Evolutionary conservation across 2,797 vertebrate species (phyloP).

Genomic region (Oreochromis mossambicus): DNA sequence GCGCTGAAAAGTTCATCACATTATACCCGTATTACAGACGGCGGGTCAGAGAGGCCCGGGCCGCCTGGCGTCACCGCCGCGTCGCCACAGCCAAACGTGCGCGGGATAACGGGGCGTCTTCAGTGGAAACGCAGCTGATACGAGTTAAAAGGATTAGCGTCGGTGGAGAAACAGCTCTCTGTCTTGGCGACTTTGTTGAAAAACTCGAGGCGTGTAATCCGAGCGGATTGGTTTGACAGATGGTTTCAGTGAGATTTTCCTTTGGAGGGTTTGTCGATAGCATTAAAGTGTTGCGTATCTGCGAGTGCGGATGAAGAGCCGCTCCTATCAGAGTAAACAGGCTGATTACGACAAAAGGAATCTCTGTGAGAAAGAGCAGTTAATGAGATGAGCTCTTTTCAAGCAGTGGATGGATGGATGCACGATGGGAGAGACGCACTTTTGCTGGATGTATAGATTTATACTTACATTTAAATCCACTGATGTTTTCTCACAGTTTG

Average conservation of each 20-base stretch:
- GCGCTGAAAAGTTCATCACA: constrained; percentile 34
- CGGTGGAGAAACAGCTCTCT: not conserved
- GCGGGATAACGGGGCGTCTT: not conserved
- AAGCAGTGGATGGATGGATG: not conserved
- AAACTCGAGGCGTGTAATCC: constrained; percentile 36
- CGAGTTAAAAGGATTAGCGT: constrained; percentile 22
- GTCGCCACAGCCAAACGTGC: not conserved
- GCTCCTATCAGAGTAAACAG: not conserved
- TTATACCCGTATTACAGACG: not conserved
- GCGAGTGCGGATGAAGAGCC: not conserved
- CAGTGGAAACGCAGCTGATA: not conserved
- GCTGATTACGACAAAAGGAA: not conserved
- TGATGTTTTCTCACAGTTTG: not conserved
- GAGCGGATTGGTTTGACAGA: constrained; percentile 27
- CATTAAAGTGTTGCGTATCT: not conserved
- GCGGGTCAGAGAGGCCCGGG: not conserved
- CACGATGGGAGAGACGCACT: not conserved
- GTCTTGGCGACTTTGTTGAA: constrained; percentile 3
- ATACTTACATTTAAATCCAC: not conserved
- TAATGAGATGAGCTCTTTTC: not conserved
- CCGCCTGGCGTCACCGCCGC: not conserved
- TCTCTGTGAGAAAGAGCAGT: not conserved
- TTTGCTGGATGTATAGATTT: not conserved
- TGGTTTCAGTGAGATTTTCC: constrained; percentile 18
- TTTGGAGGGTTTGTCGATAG: not conserved